Base-by-base conservation (phyloP, 2,888 invertebrate species). In the Drosophila birchii region DNA sequence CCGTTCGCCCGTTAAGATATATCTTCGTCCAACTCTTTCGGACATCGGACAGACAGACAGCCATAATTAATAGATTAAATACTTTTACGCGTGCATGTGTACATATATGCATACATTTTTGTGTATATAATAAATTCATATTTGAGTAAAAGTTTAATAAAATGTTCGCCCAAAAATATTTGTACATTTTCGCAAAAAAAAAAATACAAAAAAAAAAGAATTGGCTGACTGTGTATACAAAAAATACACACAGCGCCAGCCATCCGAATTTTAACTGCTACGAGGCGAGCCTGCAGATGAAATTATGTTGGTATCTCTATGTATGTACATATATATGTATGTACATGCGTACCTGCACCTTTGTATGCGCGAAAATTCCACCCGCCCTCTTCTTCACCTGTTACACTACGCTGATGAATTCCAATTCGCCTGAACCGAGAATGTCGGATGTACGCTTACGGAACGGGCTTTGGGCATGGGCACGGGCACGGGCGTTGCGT, bases 311-410 rank as follows among this genome's bases (percentile, higher is more conserved):
- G 73, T 67, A 74, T 74, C 74, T 74, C 55, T 57, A 73, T 67
- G 36, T 53, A 53, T 34, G 16, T 47, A 47, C 34, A 14, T 66
- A 73, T 74, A 34, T 36, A 53, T 36, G 56, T 36, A 53, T 36
- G 56, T 68, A 68, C 58, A 63, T 74, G 55, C 62, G 60, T 74
- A 62, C 59, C 74, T 70, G 72, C 58, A 67, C 59, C 61, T 68
- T 58, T 83, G 76, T 83, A 80, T 83, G 85, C 82, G 82, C 80
- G 78, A 84, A 80, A 78, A 77, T 78, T 69, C 70, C 78, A 78
- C 75, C 75, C 75, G 72, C 81, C 81, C 84, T 80, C 78, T 84
- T 76, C 86, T 80, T 84, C 84, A 84, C 84, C 84, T 84, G 84
- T 84, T 84, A 84, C 84, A 80, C 86, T 77, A 75, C 71, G 62